Evolutionary conservation across 2,797 vertebrate species (phyloP).

Genomic region (Propithecus perrieri): DNA sequence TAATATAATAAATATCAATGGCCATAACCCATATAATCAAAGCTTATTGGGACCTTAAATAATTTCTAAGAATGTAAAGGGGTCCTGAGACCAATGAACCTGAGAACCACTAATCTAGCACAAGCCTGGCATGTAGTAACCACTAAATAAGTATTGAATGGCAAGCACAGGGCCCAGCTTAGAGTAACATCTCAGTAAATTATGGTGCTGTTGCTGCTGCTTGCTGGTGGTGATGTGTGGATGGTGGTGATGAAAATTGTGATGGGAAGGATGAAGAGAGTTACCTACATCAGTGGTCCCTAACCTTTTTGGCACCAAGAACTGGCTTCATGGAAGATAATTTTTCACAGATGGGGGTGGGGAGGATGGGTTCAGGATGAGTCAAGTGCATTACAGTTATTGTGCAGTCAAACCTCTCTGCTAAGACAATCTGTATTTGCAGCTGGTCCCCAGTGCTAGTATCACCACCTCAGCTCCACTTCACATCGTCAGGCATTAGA

Average conservation of each 20-base stretch:
- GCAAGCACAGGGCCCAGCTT: background rate
- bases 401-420: too few relatives aligned
- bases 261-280: background rate
- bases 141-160: background rate
- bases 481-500: too few relatives aligned
- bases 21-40: background rate
- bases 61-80: background rate
- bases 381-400: too few relatives aligned
- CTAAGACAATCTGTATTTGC: too few relatives aligned
- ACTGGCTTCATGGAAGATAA: too few relatives aligned
- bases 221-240: background rate
- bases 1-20: background rate
- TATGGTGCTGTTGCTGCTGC: background rate
- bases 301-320: too few relatives aligned
- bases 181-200: background rate
- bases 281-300: background rate
- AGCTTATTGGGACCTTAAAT: background rate
- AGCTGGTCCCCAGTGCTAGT: too few relatives aligned
- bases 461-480: too few relatives aligned
- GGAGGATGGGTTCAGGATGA: too few relatives aligned
- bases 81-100: background rate
- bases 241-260: background rate
- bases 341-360: too few relatives aligned
- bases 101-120: background rate
- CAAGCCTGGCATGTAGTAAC: background rate